Conservation (phyloP, 1,140 invertebrate species). For the Kradibia gibbosae region DNA sequence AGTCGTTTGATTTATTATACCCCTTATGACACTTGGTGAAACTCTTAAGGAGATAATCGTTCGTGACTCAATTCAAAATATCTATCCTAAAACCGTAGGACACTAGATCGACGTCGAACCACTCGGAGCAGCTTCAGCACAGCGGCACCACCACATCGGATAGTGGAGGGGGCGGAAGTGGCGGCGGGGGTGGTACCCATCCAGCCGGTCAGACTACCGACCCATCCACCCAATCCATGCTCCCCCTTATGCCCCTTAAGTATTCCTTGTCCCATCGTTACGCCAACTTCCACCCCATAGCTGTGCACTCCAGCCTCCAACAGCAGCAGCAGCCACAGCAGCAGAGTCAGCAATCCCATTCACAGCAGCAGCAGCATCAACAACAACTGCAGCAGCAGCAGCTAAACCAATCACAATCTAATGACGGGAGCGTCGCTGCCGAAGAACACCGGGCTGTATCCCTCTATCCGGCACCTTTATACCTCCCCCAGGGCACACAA, state of each 20-base stretch:
- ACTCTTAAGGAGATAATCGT: neutral
- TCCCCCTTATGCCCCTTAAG: constrained; percentile 68
- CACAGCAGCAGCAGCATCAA: neutral
- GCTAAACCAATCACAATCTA: neutral
- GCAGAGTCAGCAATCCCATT: neutral
- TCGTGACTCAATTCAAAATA: constrained; percentile 20
- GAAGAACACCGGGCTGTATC: constrained; percentile 58
- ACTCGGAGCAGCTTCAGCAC: constrained; percentile 62
- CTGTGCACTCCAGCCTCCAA: neutral
- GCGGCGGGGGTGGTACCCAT: constrained; percentile 50
- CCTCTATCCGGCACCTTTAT: constrained; percentile 64
- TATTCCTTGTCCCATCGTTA: constrained; percentile 64
- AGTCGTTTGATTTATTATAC: neutral
- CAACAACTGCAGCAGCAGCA: neutral
- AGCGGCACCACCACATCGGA: constrained; percentile 18
- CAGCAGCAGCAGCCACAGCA: constrained; percentile 3
- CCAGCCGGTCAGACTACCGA: constrained; percentile 52
- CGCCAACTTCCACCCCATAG: constrained; percentile 61
- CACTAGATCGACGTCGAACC: constrained; percentile 67
- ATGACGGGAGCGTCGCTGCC: neutral
- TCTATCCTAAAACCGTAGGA: constrained; percentile 62
- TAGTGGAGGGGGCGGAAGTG: constrained; percentile 38
- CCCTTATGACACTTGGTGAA: neutral
- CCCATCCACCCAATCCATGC: constrained; percentile 55
- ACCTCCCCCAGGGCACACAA: constrained; percentile 60